Conservation (phyloP, 1,140 invertebrate genomes). For the Magallana gigas region DNA sequence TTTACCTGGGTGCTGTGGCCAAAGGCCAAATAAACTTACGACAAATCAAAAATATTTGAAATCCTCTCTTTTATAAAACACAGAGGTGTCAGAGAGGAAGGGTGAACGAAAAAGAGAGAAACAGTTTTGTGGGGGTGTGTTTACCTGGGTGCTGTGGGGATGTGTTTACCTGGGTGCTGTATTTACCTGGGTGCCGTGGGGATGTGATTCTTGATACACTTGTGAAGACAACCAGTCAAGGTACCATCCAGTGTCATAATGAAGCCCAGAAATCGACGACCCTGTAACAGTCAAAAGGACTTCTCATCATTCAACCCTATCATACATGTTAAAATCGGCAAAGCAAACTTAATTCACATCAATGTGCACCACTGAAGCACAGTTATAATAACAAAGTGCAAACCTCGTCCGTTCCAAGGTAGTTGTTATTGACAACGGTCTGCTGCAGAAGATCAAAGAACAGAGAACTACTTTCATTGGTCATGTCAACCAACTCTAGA, state of each 20-base stretch:
- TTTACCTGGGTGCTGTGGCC: slow-evolving; percentile 47
- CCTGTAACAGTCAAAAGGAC: slow-evolving; percentile 58
- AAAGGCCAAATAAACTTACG: not conserved
- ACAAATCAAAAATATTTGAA: too few species aligned
- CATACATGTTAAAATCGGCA: too few species aligned
- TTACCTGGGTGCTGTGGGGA: not conserved
- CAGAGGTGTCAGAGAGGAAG: not conserved
- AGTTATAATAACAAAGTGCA: not conserved
- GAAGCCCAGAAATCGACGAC: slow-evolving; percentile 68
- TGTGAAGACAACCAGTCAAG: slow-evolving; percentile 66
- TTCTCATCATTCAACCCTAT: too few species aligned
- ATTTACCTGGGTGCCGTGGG: slow-evolving; percentile 52
- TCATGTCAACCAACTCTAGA: slow-evolving; percentile 56
- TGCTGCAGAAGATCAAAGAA: slow-evolving; percentile 60
- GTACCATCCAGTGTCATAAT: slow-evolving; percentile 67
- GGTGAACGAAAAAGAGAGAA: not conserved
- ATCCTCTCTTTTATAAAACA: too few species aligned
- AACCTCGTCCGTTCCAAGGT: slow-evolving; percentile 64
- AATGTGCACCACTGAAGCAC: too few species aligned
- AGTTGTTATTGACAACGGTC: slow-evolving; percentile 49
- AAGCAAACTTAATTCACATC: too few species aligned
- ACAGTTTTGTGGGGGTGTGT: not conserved
- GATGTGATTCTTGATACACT: slow-evolving; percentile 70
- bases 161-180: slow-evolving; percentile 33
- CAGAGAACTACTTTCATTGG: slow-evolving; percentile 52